These are phyloP conservation scores for Zaprionus ornatus DNA, from an alignment of 1,140 invertebrate genomes.

Conservation along the genomic window DNA sequence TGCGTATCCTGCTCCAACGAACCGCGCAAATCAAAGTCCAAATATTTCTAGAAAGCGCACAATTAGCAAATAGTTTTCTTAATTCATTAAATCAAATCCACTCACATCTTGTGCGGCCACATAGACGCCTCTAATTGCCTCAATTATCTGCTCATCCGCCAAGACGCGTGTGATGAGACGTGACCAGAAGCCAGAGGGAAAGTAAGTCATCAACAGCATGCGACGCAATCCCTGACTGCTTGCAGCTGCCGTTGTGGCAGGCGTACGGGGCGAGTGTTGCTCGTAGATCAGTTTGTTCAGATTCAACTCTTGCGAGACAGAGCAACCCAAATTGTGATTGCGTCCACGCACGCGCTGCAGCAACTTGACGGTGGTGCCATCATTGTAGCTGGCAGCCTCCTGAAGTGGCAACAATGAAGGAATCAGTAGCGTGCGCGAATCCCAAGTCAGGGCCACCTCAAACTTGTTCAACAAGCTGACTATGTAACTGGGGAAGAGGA, in stretches of 20 bases:
- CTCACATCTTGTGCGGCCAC: constrained; percentile 64
- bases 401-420: constrained; percentile 94
- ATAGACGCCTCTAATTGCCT: constrained; percentile 87
- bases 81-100: neutral
- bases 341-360: constrained; percentile 88
- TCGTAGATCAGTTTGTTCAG: constrained; percentile 72
- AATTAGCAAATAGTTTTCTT: neutral
- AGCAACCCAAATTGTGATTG: constrained; percentile 63
- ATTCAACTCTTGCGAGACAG: constrained; percentile 74
- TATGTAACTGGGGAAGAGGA: constrained; percentile 87
- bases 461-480: constrained; percentile 97
- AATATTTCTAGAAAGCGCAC: constrained; percentile 52
- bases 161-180: constrained; percentile 95
- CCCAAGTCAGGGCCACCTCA: constrained; percentile 98
- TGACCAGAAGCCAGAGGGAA: constrained; percentile 99
- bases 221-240: constrained; percentile 80
- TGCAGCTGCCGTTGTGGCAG: constrained; percentile 7
- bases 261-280: constrained; percentile 27
- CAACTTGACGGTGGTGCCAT: constrained; percentile 85
- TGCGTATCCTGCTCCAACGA: constrained; percentile 84
- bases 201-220: constrained; percentile 95
- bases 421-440: constrained; percentile 94
- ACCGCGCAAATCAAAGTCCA: constrained; percentile 73
- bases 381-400: constrained; percentile 87
- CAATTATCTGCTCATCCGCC: constrained; percentile 94